phyloP scores from a whole-genome alignment of 1,140 invertebrate species.

The Drosophila neocordata region DNA sequence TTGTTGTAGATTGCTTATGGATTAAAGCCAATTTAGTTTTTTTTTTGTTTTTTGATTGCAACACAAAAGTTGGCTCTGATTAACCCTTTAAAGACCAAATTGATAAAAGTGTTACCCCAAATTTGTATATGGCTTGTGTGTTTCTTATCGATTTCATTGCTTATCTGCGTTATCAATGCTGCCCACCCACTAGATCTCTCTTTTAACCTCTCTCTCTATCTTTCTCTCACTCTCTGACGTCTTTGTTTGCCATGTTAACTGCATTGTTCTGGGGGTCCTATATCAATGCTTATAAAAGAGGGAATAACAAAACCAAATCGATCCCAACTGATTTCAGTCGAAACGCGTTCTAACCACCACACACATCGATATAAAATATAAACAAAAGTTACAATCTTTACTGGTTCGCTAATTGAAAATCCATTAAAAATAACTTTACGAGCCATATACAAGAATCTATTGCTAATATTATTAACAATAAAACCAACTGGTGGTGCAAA shows the following conservation, averaged over 20 bases:
- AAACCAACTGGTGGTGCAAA: conserved; percentile 30
- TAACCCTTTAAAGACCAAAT: neutral
- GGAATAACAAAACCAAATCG: neutral
- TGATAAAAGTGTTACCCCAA: conserved; percentile 2
- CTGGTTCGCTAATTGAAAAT: conserved; percentile 58
- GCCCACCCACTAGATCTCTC: neutral
- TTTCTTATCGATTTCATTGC: neutral
- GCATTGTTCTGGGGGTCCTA: neutral
- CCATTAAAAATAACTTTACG: conserved; percentile 48
- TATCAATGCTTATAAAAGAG: neutral
- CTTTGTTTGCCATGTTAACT: conserved; percentile 5
- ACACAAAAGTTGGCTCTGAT: neutral
- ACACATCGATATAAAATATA: neutral
- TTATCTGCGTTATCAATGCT: neutral
- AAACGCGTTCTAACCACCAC: neutral
- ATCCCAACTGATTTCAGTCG: neutral
- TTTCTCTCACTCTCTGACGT: neutral
- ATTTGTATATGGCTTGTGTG: neutral
- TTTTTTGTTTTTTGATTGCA: neutral
- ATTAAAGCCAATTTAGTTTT: neutral
- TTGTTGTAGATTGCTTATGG: neutral
- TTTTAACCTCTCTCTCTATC: no score
- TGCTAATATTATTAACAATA: neutral
- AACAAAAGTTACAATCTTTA: conserved; percentile 25
- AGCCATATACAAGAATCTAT: conserved; percentile 13